Conservation (phyloP, 2,797 vertebrate genomes). For the Coilia nasus region DNA sequence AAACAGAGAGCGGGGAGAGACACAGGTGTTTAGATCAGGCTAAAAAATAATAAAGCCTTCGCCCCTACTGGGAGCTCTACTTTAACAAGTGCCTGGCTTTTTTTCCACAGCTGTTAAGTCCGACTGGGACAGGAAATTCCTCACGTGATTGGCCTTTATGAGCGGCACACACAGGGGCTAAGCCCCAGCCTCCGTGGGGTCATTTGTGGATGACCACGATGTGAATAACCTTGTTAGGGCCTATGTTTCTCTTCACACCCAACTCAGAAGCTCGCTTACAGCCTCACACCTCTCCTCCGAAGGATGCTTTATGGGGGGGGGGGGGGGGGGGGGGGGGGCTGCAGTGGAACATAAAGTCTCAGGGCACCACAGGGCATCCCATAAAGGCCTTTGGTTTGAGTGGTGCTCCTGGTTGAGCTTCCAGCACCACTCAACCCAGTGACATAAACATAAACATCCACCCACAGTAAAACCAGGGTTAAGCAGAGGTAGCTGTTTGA, state of each 20-base stretch:
- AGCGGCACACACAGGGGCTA: slow-evolving; percentile 74
- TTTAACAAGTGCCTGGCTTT: slow-evolving; percentile 81
- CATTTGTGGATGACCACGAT: slow-evolving; percentile 82
- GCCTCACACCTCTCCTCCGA: slow-evolving; percentile 73
- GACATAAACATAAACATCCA: slow-evolving; percentile 25
- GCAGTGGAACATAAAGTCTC: slow-evolving; percentile 77
- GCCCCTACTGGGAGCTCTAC: slow-evolving; percentile 76
- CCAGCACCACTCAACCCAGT: slow-evolving; percentile 27
- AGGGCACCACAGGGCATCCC: slow-evolving; percentile 58
- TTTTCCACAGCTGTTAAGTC: slow-evolving; percentile 84
- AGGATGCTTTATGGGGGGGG: slow-evolving; percentile 77
- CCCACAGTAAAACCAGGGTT: slow-evolving; percentile 33
- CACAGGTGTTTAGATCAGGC: slow-evolving; percentile 88
- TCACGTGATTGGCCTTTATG: slow-evolving; percentile 88
- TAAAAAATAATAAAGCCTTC: slow-evolving; percentile 84
- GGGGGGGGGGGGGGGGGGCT: slow-evolving; percentile 38
- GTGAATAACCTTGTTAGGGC: slow-evolving; percentile 86
- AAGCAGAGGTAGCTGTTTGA: slow-evolving; percentile 43
- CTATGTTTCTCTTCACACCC: slow-evolving; percentile 82
- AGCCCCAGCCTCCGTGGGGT: slow-evolving; percentile 79
- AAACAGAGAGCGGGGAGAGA: slow-evolving; percentile 66
- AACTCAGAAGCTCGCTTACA: slow-evolving; percentile 82
- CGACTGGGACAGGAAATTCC: slow-evolving; percentile 88
- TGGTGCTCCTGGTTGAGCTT: slow-evolving; percentile 35
- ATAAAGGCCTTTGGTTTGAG: slow-evolving; percentile 45